Conservation (phyloP, 2,113 vertebrate species). For the Porphyrio hochstetteri region DNA sequence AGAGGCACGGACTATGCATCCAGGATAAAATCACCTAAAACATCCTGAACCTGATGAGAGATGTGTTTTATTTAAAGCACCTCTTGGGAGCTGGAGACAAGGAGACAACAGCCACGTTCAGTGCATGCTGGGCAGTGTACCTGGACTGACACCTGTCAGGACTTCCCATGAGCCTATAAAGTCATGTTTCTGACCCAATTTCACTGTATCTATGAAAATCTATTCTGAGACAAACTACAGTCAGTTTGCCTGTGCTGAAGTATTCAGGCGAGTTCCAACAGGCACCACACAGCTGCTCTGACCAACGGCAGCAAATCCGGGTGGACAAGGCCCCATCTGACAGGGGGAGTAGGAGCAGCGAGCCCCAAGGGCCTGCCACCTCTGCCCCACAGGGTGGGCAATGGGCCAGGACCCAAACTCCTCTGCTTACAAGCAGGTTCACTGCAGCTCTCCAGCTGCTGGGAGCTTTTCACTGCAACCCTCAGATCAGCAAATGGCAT, state of each 20-base stretch:
- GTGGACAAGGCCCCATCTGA: not conserved
- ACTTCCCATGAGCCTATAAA: not conserved
- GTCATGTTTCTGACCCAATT: not conserved
- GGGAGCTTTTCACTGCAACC: not conserved
- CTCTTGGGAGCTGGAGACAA: not conserved
- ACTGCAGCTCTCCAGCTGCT: not conserved
- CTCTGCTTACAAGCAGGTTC: not conserved
- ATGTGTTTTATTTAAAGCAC: not conserved
- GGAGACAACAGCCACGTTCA: not conserved
- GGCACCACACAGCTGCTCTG: not conserved
- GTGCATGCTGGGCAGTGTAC: not conserved
- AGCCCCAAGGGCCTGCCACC: not conserved
- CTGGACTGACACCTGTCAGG: not conserved
- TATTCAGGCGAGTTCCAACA: not conserved
- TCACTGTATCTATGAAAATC: not conserved
- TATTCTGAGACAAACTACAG: not conserved
- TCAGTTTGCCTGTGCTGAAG: not conserved
- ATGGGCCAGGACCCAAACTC: not conserved
- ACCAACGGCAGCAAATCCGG: not conserved
- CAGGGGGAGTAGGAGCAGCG: fast-evolving
- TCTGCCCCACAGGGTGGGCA: not conserved
- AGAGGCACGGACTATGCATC: not conserved
- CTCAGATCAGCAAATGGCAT: not conserved
- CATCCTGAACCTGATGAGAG: not conserved
- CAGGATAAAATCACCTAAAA: not conserved